A percentile compares a stretch with the other conserved stretches of the same genome.
Evolutionary conservation across 2,113 vertebrate species (phyloP).

Genomic region (western clawed frog (Xenopus tropicalis)): DNA sequence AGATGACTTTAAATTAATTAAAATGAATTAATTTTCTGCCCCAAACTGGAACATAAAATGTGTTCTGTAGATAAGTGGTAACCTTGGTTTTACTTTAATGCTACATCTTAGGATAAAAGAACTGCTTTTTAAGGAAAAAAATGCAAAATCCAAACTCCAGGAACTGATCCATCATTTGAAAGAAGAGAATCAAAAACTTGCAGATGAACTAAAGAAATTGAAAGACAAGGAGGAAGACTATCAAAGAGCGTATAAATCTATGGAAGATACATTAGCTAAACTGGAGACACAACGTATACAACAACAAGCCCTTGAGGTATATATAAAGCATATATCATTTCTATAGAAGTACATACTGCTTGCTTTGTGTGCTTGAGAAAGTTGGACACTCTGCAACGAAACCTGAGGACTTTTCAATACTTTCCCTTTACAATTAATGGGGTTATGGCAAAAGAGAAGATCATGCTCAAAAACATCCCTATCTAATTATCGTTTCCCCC

Average conservation of each 20-base stretch:
- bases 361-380: too few relatives aligned
- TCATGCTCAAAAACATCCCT: too few relatives aligned
- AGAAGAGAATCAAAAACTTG: conserved; percentile 68
- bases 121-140: conserved; percentile 80
- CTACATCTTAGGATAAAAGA: conserved; percentile 78
- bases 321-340: background rate
- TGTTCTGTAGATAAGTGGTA: background rate
- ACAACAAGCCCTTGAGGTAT: conserved; percentile 79
- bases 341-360: too few relatives aligned
- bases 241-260: conserved; percentile 62
- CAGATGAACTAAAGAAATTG: conserved; percentile 71
- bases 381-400: background rate
- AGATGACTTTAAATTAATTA: too few relatives aligned
- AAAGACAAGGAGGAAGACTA: conserved; percentile 71
- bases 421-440: too few relatives aligned
- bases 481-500: too few relatives aligned
- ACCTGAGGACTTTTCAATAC: too few relatives aligned
- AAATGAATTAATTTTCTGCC: too few relatives aligned
- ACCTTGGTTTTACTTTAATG: background rate
- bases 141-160: conserved; percentile 71
- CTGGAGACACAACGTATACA: conserved; percentile 69
- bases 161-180: conserved; percentile 72
- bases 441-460: too few relatives aligned
- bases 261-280: conserved; percentile 78
- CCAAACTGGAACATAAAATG: too few relatives aligned